These are phyloP conservation scores for Episyrphus balteatus DNA, from an alignment of 1,140 invertebrate genomes.

Conservation along the genomic window DNA sequence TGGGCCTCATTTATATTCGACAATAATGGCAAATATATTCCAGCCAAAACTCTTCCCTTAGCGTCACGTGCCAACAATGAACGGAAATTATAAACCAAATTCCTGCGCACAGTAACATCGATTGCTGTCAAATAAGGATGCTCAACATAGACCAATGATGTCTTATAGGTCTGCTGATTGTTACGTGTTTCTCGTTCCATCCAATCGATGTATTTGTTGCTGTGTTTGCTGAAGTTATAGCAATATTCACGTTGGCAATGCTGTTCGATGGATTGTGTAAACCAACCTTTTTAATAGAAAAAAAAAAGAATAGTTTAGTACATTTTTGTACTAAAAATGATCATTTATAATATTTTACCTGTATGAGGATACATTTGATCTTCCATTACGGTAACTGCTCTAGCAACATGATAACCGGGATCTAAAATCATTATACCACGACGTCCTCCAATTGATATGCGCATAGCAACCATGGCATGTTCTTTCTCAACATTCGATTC, in stretches of 20 bases:
- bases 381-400: constrained; percentile 75
- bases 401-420: constrained; percentile 79
- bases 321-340: background rate
- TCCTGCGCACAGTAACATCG: constrained; percentile 76
- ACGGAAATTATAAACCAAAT: constrained; percentile 78
- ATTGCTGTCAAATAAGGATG: constrained; percentile 69
- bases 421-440: constrained; percentile 68
- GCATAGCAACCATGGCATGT: constrained; percentile 73
- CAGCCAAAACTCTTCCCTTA: constrained; percentile 68
- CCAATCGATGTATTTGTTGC: constrained; percentile 70
- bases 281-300: constrained; percentile 59
- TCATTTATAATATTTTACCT: constrained; percentile 30
- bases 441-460: constrained; percentile 58
- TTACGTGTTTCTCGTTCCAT: constrained; percentile 56
- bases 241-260: constrained; percentile 69
- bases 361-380: constrained; percentile 78
- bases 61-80: constrained; percentile 68
- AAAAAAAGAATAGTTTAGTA: background rate
- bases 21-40: constrained; percentile 67
- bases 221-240: constrained; percentile 54
- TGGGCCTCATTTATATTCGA: constrained; percentile 47
- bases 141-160: constrained; percentile 66
- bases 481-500: constrained; percentile 69
- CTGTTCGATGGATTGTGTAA: constrained; percentile 63
- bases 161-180: constrained; percentile 45